Base-by-base conservation (phyloP, 1,140 invertebrate species). In the Cydia amplana region DNA sequence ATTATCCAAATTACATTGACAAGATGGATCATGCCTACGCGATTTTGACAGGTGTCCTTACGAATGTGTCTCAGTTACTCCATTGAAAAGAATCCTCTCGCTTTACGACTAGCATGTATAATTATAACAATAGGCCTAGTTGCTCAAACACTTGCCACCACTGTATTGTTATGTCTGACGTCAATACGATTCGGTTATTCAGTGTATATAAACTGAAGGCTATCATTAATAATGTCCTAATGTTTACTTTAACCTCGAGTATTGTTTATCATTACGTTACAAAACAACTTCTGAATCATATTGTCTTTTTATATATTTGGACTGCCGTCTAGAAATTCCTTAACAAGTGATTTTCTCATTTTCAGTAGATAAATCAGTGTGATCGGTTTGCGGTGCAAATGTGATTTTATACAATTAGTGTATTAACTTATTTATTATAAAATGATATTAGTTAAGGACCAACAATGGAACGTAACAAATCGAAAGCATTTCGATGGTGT, bases 391-490 rank as follows among this genome's bases (percentile, higher is more conserved):
- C 74, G 79, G 82, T 84, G 80, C 84, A 84, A 88, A 86, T 90
- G 88, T 90, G 86, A 90, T 90, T 85, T 87, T 89, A 89, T 89
- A 90, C 83, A 86, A 84, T 83, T 86, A 82, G 77, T 79, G 78
- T 82, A 84, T 80, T 81, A 83, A 83, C 74, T 81, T 87, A 86
- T 85, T 84, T 82, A 82, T 82, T 81, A 81, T 77, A 80, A 75
- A 75, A 81, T 79, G 77, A 75, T 78, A 78, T 63, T 77, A 79
- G 79, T 78, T 79, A 76, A 75, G 74, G 72, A 83, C 76, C 64
- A 73, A 74, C 83, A 82, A 92, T 92, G 90, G 84, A 88, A 88
- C 86, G 86, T 85, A 85, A 84, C 78, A 90, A 87, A 88, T 75
- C 74, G 74, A 72, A 73, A 40, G 72, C 75, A 77, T 83, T 78